Evolutionary conservation across 2,797 vertebrate species (phyloP).

Genomic region (Sebastiscus tertius): DNA sequence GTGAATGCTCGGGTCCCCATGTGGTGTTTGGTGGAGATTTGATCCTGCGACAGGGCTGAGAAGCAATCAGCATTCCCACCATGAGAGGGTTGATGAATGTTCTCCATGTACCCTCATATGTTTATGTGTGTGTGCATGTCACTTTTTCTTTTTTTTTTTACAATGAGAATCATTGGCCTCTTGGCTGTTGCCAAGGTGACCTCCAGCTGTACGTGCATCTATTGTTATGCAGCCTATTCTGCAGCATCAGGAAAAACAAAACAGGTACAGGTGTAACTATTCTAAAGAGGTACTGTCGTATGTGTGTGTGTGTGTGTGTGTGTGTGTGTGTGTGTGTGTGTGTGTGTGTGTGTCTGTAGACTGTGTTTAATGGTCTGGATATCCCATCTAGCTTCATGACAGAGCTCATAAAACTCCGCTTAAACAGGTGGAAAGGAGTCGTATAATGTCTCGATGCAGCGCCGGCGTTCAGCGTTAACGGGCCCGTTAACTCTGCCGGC

Average conservation of each 20-base stretch:
- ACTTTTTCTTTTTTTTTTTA: background rate
- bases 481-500: background rate
- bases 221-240: conserved; percentile 25
- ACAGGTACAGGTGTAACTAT: conserved; percentile 20
- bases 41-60: too few species aligned
- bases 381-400: conserved; percentile 9
- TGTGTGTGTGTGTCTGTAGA: background rate
- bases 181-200: conserved; percentile 56
- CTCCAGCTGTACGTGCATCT: conserved; percentile 8
- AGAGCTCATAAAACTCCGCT: conserved; percentile 21
- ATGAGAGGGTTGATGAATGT: conserved; percentile 18
- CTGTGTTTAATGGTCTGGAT: conserved; percentile 8
- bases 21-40: too few species aligned
- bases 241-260: conserved; percentile 14
- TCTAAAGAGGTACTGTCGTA: background rate
- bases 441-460: background rate
- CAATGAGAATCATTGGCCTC: conserved; percentile 16
- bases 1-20: too few species aligned
- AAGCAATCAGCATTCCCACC: conserved; percentile 16
- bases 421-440: conserved; percentile 17
- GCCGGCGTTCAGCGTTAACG: background rate
- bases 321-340: background rate
- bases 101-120: background rate
- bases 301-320: background rate
- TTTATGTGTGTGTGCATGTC: background rate